Evolutionary conservation across 2,888 invertebrate species (phyloP).

Genomic region (Erannis defoliaria): DNA sequence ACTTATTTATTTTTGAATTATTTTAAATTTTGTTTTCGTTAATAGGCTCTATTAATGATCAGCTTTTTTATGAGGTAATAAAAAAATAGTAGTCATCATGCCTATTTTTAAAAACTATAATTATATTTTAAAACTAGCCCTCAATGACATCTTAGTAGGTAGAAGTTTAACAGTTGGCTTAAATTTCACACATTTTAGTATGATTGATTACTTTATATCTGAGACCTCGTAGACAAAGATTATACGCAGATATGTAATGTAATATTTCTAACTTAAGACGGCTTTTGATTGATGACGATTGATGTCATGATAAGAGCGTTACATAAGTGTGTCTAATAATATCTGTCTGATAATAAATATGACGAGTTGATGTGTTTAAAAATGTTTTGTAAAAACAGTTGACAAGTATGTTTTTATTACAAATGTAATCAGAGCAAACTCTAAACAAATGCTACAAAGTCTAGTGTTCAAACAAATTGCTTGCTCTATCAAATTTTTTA

Average conservation of each 20-base stretch:
- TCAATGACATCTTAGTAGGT: not conserved
- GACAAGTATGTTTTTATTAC: not conserved
- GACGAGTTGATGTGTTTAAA: not conserved
- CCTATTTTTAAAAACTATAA: too few relatives aligned
- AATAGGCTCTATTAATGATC: too few relatives aligned
- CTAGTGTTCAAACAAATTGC: too few relatives aligned
- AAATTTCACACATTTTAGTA: slow-evolving; percentile 37
- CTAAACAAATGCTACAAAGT: too few relatives aligned
- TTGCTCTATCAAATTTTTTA: too few relatives aligned
- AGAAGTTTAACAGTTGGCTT: slow-evolving; percentile 16
- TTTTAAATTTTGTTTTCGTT: too few relatives aligned
- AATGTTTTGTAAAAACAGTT: not conserved
- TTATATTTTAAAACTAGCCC: not conserved
- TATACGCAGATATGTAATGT: slow-evolving; percentile 38
- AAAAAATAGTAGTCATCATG: too few relatives aligned
- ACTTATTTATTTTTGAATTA: too few relatives aligned
- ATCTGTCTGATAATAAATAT: slow-evolving; percentile 6
- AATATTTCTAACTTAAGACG: slow-evolving; percentile 41
- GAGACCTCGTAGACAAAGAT: slow-evolving; percentile 53
- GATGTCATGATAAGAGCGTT: slow-evolving; percentile 40
- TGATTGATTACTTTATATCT: slow-evolving; percentile 52
- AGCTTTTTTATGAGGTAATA: too few relatives aligned
- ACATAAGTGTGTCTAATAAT: slow-evolving; percentile 8
- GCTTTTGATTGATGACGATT: slow-evolving; percentile 48
- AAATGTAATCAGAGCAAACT: too few relatives aligned